phyloP scores from a whole-genome alignment of 1,140 invertebrate species.

The Gonioctena quinquepunctata region DNA sequence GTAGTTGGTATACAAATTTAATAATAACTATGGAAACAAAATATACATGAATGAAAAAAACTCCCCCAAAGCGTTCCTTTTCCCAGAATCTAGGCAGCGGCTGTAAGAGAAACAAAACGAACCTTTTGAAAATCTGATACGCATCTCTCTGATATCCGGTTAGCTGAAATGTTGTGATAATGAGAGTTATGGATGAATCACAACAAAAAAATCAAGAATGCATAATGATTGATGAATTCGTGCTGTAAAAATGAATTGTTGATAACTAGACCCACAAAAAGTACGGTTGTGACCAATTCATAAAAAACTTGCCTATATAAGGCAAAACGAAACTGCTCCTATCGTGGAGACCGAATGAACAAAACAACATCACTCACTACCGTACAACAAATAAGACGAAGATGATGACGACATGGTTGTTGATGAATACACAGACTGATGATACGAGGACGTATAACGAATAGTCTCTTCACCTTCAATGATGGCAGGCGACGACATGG shows the following conservation, averaged over 20 bases:
- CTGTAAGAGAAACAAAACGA: background rate
- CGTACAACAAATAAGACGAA: background rate
- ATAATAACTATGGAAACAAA: background rate
- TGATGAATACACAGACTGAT: background rate
- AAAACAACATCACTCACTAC: background rate
- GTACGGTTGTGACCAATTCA: background rate
- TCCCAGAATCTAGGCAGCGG: background rate
- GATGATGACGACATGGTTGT: background rate
- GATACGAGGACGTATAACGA: slow-evolving; percentile 1
- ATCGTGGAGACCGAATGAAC: too few relatives aligned
- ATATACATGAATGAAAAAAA: background rate
- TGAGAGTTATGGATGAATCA: background rate
- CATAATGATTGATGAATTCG: background rate
- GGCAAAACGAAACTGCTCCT: background rate
- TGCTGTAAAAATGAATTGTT: background rate
- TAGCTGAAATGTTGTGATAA: background rate
- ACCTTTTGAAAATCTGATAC: background rate
- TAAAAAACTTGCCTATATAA: background rate
- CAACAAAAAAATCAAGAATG: background rate
- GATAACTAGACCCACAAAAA: background rate
- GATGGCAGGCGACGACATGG: slow-evolving; percentile 6
- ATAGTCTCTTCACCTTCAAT: slow-evolving; percentile 22
- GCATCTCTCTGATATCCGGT: background rate
- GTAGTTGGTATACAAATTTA: background rate
- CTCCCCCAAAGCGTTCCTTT: background rate